Conservation (phyloP, 2,113 vertebrate genomes). For the Lasiurus cinereus region DNA sequence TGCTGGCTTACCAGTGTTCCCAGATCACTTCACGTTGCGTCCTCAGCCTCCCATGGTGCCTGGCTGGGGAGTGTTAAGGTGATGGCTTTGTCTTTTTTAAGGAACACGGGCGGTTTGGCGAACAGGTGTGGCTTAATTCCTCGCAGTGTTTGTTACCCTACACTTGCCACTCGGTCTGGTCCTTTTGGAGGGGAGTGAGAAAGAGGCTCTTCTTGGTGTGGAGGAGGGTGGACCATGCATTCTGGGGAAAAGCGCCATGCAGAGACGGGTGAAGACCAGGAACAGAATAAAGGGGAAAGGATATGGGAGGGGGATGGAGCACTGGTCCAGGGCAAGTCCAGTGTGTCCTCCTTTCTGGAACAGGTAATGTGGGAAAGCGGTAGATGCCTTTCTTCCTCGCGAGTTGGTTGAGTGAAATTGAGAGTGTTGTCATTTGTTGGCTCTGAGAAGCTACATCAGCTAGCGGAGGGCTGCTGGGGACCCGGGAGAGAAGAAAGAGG, state of each 20-base stretch:
- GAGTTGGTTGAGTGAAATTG: not conserved
- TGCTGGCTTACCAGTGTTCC: not conserved
- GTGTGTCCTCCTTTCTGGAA: not conserved
- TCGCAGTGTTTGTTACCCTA: slow-evolving; percentile 41
- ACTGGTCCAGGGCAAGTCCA: not conserved
- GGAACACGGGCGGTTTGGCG: slow-evolving; percentile 12
- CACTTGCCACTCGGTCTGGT: not conserved
- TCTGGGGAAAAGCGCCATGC: slow-evolving; percentile 2
- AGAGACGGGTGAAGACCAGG: not conserved
- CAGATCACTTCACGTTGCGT: not conserved
- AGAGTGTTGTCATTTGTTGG: slow-evolving; percentile 36
- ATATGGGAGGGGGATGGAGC: not conserved
- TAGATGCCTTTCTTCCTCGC: not conserved
- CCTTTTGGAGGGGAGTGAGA: slow-evolving; percentile 8
- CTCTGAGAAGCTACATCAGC: slow-evolving; percentile 24
- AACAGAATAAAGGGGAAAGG: not conserved
- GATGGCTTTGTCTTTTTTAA: slow-evolving; percentile 52
- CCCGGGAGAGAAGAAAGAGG: not conserved
- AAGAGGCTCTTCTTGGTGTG: slow-evolving; percentile 21
- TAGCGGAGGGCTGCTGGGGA: not conserved
- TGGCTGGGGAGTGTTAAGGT: slow-evolving; percentile 42
- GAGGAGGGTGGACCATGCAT: not conserved
- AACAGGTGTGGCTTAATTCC: slow-evolving; percentile 40
- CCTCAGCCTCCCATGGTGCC: not conserved
- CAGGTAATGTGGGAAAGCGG: not conserved